Conservation (phyloP, 2,888 invertebrate species). For the Teleiodes luculella region DNA sequence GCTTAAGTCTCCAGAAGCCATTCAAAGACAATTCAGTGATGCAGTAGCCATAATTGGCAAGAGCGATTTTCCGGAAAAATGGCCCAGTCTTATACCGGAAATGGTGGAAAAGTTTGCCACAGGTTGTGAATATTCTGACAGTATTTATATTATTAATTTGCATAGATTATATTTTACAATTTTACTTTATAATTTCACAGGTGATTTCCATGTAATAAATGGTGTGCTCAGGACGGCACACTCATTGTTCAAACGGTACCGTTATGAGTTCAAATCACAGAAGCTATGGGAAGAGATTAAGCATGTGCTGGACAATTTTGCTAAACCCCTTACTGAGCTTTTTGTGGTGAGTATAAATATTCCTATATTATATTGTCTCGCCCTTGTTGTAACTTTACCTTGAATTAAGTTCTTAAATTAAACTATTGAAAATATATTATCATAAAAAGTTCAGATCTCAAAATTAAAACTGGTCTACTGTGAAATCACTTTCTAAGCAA, state of each 20-base stretch:
- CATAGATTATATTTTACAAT: too few species aligned
- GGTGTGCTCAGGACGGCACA: slow-evolving; percentile 97
- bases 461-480: too few species aligned
- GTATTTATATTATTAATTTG: neutral
- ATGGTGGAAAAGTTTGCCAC: slow-evolving; percentile 95
- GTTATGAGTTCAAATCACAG: slow-evolving; percentile 97
- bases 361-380: too few species aligned
- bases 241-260: slow-evolving; percentile 96
- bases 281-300: slow-evolving; percentile 98
- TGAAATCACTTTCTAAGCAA: too few species aligned
- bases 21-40: slow-evolving; percentile 97
- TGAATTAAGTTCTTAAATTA: too few species aligned
- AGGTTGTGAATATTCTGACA: slow-evolving; percentile 43
- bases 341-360: slow-evolving; percentile 81
- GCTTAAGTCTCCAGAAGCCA: slow-evolving; percentile 92
- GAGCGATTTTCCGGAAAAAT: slow-evolving; percentile 97
- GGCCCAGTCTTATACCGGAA: slow-evolving; percentile 95
- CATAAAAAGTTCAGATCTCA: too few species aligned
- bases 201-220: slow-evolving; percentile 96
- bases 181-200: slow-evolving; percentile 49
- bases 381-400: too few species aligned
- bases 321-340: slow-evolving; percentile 94
- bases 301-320: slow-evolving; percentile 95
- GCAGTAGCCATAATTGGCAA: slow-evolving; percentile 97
- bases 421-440: too few species aligned